Evolutionary conservation across 2,113 vertebrate species (phyloP).

Genomic region (Hippolais icterina): DNA sequence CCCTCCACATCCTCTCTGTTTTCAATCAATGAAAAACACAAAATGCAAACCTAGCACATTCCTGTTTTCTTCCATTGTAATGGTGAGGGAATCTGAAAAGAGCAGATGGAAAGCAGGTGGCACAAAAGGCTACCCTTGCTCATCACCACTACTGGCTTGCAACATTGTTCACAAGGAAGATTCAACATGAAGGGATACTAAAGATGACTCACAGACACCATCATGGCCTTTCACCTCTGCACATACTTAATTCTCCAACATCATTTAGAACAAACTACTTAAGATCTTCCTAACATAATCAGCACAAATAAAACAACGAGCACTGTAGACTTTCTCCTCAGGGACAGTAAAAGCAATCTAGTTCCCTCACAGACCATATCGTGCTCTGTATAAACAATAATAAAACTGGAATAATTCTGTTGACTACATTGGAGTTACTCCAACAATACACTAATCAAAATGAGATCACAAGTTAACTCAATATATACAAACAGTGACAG

Average conservation of each 20-base stretch:
- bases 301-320: not conserved
- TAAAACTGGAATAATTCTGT: slow-evolving; percentile 11
- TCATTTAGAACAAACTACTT: not conserved
- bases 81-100: not conserved
- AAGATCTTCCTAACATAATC: not conserved
- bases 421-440: slow-evolving; percentile 34
- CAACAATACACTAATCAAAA: slow-evolving; percentile 33
- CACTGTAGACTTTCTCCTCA: not conserved
- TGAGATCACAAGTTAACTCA: slow-evolving; percentile 52
- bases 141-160: not conserved
- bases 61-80: not conserved
- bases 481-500: slow-evolving; percentile 40
- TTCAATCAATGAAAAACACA: not conserved
- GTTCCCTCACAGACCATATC: not conserved
- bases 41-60: not conserved
- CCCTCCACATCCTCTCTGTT: not conserved
- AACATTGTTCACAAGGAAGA: not conserved
- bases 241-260: not conserved
- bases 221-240: not conserved
- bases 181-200: not conserved
- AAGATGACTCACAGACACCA: not conserved
- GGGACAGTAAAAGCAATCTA: not conserved
- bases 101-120: not conserved
- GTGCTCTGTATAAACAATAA: slow-evolving; percentile 6
- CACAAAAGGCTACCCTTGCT: not conserved